Base-by-base conservation (phyloP, 2,888 invertebrate genomes). In the Willowsia nigromaculata region DNA sequence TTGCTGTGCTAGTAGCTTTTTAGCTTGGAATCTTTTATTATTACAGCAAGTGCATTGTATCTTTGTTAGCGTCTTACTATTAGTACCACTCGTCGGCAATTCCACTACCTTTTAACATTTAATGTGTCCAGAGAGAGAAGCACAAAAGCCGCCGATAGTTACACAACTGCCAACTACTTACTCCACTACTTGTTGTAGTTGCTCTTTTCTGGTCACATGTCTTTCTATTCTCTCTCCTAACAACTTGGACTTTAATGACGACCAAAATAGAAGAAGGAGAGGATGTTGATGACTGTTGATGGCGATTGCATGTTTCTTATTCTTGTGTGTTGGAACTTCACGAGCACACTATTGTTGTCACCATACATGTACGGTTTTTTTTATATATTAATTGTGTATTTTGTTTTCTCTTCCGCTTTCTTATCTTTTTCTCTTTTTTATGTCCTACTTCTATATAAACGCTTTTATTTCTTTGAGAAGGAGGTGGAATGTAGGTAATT, bases 401-500 rank as follows among this genome's bases (percentile, higher is more conserved):
- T 81, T 59, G 7, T 30, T n/a, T 85, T 18, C 9, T 59, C 15
- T 59, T 37, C 25, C 37, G n/a, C 33, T 80, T 33, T 33, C 25
- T 56, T 76, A 76, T 76, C 50, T 47, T 25, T 9, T 76, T 7
- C 33, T 59, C 50, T 50, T 47, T 76, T 82, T 65, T 65, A 82
- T 82, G 13, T 59, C 40, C 7, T 30, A 9, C 33, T 40, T 43
- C 25, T 9, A 27, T 71, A 71, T 22, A 40, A 65, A 18, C 33
- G 62, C 7, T 68, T 22, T 37, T 68, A 15, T 37, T 40, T 68
- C 18, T 7, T 33, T 30, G 25, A 5, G 9, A 59, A 25, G 15
- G 30, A 40, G 15, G 47, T 68, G 33, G 85, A 62, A 85, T 85
- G 76, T 59, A 76, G 85, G 76, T 76, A 85, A 84, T 84, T 74